Evolutionary conservation across 2,113 vertebrate genomes (phyloP).

Genomic region (Aplodontia rufa): DNA sequence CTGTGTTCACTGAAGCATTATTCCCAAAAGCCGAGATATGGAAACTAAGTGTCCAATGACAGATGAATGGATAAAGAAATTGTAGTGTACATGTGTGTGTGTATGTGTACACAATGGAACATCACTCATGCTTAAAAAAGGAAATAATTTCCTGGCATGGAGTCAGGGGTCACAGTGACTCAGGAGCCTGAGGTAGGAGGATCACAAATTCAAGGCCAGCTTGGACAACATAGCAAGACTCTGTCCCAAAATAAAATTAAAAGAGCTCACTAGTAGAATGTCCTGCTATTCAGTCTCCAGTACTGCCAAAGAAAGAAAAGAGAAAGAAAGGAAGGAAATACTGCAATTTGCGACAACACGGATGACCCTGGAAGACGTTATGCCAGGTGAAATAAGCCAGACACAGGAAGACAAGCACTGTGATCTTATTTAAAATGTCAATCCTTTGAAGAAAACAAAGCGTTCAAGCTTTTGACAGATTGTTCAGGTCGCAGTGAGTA

Average conservation of each 20-base stretch:
- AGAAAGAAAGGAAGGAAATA: neutral
- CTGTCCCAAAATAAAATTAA: neutral
- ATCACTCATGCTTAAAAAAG: neutral
- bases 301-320: neutral
- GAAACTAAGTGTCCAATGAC: neutral
- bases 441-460: neutral
- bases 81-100: too few species aligned
- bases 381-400: neutral
- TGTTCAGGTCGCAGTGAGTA: neutral
- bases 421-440: neutral
- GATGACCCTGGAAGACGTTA: neutral
- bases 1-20: neutral
- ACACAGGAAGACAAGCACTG: neutral
- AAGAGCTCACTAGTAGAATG: neutral
- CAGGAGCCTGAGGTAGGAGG: too few species aligned
- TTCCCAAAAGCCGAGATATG: neutral
- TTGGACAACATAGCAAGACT: neutral
- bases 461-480: neutral
- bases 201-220: too few species aligned
- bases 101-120: neutral
- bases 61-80: neutral
- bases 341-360: neutral
- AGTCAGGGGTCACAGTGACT: too few species aligned
- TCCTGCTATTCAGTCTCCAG: too few species aligned
- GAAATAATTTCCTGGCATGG: too few species aligned